A percentile compares a stretch with the other conserved stretches of the same genome.
Evolutionary conservation across 1,140 invertebrate species (phyloP).

Genomic region (Leptinotarsa undecemlineata): DNA sequence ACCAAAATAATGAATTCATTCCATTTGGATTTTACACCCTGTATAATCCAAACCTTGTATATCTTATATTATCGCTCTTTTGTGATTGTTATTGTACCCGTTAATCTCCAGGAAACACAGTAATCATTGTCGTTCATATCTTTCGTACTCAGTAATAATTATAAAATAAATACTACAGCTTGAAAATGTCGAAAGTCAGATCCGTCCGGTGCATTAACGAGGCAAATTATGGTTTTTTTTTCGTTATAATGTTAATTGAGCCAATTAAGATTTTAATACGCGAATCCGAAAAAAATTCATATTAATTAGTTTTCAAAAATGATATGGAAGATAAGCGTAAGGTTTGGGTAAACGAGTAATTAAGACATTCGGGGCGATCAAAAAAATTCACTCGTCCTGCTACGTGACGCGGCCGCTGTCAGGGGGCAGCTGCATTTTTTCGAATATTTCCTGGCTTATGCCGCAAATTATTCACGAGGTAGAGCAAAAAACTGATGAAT

Average conservation of each 20-base stretch:
- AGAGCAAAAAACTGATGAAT: background rate
- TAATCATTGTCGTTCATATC: no score
- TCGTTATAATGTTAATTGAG: background rate
- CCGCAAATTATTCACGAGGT: background rate
- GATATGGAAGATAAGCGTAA: background rate
- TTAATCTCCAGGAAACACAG: no score
- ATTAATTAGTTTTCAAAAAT: constrained; percentile 4
- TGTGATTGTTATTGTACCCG: no score
- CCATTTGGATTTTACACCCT: no score
- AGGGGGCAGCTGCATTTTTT: background rate
- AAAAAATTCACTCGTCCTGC: background rate
- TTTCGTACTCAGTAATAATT: background rate
- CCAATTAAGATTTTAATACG: constrained; percentile 4
- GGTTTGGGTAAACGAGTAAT: background rate
- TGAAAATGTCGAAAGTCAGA: background rate
- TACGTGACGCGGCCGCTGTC: background rate
- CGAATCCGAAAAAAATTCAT: background rate
- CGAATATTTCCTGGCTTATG: constrained; percentile 1
- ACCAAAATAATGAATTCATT: no score
- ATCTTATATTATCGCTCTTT: no score
- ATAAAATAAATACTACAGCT: background rate
- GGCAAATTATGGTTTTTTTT: background rate
- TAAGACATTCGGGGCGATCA: background rate
- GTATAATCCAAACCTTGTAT: no score
- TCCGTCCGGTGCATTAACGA: background rate